Conservation (phyloP, 1,140 invertebrate genomes). For the Drosophila suzukii region DNA sequence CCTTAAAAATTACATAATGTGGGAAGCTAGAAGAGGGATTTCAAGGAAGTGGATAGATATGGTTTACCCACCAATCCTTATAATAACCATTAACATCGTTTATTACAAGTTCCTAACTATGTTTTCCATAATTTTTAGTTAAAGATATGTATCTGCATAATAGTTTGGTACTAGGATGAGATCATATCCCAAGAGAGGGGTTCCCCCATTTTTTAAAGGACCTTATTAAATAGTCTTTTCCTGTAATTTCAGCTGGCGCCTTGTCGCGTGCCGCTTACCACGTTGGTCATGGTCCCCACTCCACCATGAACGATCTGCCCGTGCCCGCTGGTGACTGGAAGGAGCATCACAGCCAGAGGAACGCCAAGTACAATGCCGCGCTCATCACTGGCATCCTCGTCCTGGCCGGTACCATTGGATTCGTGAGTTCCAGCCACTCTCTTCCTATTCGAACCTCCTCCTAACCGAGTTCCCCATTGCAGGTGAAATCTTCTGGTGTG, state of each 20-base stretch:
- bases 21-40: constrained; percentile 6
- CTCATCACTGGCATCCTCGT: constrained; percentile 87
- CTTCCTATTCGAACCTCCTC: background rate
- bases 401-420: constrained; percentile 86
- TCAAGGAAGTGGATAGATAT: constrained; percentile 10
- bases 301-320: constrained; percentile 90
- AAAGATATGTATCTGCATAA: background rate
- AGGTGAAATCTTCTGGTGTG: constrained; percentile 86
- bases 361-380: constrained; percentile 88
- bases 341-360: constrained; percentile 87
- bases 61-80: background rate
- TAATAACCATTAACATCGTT: background rate
- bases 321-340: constrained; percentile 91
- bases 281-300: constrained; percentile 55
- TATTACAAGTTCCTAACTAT: background rate
- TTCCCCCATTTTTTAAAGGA: background rate
- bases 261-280: constrained; percentile 82
- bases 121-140: background rate
- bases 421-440: constrained; percentile 85
- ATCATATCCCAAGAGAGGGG: background rate
- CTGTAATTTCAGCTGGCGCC: constrained; percentile 59
- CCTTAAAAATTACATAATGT: constrained; percentile 83
- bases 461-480: constrained; percentile 17
- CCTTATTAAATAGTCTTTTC: background rate
- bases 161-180: background rate